Base-by-base conservation (phyloP, 2,113 vertebrate genomes). In the Sinosuthora webbiana region DNA sequence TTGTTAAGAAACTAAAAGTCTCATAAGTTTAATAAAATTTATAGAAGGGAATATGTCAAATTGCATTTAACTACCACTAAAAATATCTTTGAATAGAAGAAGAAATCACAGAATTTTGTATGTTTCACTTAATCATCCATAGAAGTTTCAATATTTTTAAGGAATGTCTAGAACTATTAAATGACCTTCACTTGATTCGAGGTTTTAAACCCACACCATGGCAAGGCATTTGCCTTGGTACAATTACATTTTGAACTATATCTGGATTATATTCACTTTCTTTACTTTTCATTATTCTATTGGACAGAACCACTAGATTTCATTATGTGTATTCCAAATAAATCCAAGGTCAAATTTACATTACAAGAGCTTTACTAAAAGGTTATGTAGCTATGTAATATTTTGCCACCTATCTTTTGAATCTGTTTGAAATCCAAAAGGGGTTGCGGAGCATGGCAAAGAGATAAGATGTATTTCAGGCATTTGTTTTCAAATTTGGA, bases 211-310 rank as follows among this genome's bases (percentile, higher is more conserved):
- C 75, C 65, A 68, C 25, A 60, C 45, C 52, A 49, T 49, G 44
- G 31, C 10, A 75, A 94, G 64, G 77, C 8, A 89, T 93, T 94
- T 92, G 59, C 68, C 42, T 74, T 94, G 31, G 47, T 83, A 30
- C 30, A 67, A 86, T 77, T 81, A 63, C 33, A 67, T 86, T 87
- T 67, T 83, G 39, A 95, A 79, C 41, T 63, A 9, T 56, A 50
- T 57, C 87, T 95, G 81, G 83, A 62, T 83, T 84, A 78, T 57
- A 60, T 45, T 92, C 5, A 21, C 37, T 75, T 87, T 87, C 80
- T 94, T 96, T 88, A 77, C 27, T 94, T 92, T 93, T 84, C 62
- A 91, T 95, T 95, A 79, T 65, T 90, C 56, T 71, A 8, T 56
- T 56, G 11, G 41, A 75, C 28, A 82, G 65, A 89, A 67, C 10